phyloP scores from a whole-genome alignment of 2,113 vertebrate species.

The Cinclus cinclus region DNA sequence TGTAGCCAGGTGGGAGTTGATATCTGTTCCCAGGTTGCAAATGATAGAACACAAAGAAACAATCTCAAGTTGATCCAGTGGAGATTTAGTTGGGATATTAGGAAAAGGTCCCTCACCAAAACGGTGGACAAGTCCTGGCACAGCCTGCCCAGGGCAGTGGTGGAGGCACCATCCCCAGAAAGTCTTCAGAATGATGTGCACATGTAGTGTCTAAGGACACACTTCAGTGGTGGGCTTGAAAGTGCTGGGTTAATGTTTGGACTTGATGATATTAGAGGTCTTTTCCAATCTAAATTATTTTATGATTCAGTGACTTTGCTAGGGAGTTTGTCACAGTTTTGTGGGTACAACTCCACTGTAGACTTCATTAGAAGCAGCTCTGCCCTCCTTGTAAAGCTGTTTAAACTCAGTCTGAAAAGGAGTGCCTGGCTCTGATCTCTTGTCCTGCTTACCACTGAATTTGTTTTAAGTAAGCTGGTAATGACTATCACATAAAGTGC shows the following conservation, averaged over 20 bases:
- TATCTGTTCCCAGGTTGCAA: not conserved
- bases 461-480: not conserved
- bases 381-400: not conserved
- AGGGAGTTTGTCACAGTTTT: not conserved
- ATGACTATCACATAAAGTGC: not conserved
- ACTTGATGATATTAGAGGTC: not conserved
- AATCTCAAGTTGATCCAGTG: too few species aligned
- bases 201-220: not conserved
- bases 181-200: not conserved
- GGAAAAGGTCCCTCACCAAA: not conserved
- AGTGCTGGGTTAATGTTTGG: not conserved
- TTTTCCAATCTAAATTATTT: not conserved
- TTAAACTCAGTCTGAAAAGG: not conserved
- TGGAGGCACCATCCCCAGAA: too few species aligned
- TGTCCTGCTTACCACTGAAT: not conserved
- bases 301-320: not conserved
- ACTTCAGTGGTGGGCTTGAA: not conserved
- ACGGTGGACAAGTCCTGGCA: not conserved
- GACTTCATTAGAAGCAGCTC: not conserved
- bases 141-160: not conserved
- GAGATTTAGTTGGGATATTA: not conserved
- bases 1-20: accelerated
- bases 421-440: not conserved
- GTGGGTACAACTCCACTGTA: not conserved
- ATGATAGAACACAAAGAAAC: not conserved